These are phyloP conservation scores for Clupea harengus DNA, from an alignment of 2,113 vertebrate genomes.

Conservation along the genomic window DNA sequence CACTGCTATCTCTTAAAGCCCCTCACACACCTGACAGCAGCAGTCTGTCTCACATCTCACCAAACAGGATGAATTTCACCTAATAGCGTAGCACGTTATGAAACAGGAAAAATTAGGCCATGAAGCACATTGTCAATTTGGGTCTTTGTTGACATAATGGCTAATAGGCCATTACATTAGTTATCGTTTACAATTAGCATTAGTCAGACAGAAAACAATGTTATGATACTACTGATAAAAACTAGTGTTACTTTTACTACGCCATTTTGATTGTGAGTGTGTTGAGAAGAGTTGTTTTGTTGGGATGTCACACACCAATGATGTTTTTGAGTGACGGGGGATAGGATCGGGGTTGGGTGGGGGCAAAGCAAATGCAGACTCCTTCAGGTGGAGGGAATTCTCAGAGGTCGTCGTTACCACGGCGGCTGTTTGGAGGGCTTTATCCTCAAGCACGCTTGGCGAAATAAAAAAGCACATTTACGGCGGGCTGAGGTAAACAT, in stretches of 20 bases:
- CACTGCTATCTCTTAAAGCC: background rate
- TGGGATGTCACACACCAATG: background rate
- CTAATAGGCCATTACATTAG: background rate
- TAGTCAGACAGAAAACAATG: background rate
- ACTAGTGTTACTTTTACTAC: too few relatives aligned
- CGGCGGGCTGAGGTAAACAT: slow-evolving; percentile 51
- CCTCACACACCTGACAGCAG: background rate
- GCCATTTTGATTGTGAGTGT: background rate
- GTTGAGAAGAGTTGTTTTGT: background rate
- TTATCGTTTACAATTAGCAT: background rate
- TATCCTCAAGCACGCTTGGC: slow-evolving; percentile 31
- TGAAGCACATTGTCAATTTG: background rate
- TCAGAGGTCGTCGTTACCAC: slow-evolving; percentile 64
- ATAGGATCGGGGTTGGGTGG: background rate
- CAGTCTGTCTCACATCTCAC: background rate
- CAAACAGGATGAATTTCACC: background rate
- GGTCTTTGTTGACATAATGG: background rate
- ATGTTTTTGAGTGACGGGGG: background rate
- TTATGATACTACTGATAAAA: background rate
- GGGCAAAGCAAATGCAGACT: background rate
- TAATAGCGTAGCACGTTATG: background rate
- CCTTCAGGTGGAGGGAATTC: slow-evolving; percentile 39
- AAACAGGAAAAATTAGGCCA: background rate
- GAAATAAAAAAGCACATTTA: background rate
- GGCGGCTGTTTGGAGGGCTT: slow-evolving; percentile 41